Conservation (phyloP, 2,113 vertebrate genomes). For the Emydocephalus ijimae region DNA sequence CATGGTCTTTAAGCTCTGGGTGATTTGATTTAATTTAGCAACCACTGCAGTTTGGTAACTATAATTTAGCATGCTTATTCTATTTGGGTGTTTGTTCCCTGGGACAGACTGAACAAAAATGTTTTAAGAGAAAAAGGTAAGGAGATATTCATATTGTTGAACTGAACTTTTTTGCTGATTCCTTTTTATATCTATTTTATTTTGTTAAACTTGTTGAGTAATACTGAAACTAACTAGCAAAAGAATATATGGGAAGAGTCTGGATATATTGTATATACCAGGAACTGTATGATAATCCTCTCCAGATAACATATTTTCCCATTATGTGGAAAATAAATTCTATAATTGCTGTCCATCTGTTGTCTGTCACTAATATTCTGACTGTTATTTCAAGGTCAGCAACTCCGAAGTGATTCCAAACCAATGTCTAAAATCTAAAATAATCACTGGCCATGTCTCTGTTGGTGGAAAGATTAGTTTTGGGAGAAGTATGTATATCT, state of each 20-base stretch:
- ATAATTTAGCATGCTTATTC: not conserved
- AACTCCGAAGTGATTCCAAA: not conserved
- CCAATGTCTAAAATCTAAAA: not conserved
- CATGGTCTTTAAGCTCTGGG: not conserved
- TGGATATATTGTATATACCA: not conserved
- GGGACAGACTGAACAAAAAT: not conserved
- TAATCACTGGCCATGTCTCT: not conserved
- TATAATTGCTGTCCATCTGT: not conserved
- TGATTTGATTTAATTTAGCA: not conserved
- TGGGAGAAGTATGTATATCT: not conserved
- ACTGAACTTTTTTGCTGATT: not conserved
- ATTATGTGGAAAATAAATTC: not conserved
- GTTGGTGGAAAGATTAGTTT: not conserved
- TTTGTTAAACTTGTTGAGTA: not conserved
- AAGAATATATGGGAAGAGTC: not conserved
- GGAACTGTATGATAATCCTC: not conserved
- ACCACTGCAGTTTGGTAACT: not conserved
- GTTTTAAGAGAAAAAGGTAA: not conserved
- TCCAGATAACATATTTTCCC: not conserved
- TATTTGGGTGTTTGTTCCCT: not conserved
- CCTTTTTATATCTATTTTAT: not conserved
- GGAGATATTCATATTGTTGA: not conserved
- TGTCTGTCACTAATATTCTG: not conserved
- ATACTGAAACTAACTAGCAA: not conserved
- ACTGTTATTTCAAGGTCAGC: not conserved